A percentile compares a stretch with the other conserved stretches of the same genome.
Conservation (phyloP, 2,797 vertebrate genomes). For the Borostomias antarcticus region DNA sequence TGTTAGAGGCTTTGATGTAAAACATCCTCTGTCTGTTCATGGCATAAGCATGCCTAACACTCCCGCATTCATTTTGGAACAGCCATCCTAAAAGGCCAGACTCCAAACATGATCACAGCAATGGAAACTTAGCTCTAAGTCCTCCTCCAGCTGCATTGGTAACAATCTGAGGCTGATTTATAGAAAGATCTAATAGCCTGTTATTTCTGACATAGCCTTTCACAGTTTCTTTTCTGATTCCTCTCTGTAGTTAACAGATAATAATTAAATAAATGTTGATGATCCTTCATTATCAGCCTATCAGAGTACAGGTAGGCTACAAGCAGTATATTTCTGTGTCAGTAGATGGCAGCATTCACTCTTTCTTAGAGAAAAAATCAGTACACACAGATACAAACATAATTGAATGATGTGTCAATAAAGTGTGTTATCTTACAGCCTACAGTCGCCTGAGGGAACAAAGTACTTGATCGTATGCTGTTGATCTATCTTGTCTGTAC, state of each 20-base stretch:
- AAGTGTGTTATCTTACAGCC: too few species aligned
- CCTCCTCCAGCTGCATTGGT: slow-evolving; percentile 56
- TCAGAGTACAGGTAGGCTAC: background rate
- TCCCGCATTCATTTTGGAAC: background rate
- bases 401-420: too few species aligned
- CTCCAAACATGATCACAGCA: background rate
- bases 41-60: background rate
- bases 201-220: too few species aligned
- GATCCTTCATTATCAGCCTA: background rate
- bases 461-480: too few species aligned
- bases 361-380: background rate
- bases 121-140: background rate
- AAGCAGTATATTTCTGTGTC: slow-evolving; percentile 22
- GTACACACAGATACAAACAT: background rate
- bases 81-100: background rate
- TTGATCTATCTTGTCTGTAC: too few species aligned
- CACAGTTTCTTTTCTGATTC: background rate
- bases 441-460: too few species aligned
- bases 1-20: background rate
- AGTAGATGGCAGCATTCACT: slow-evolving; percentile 66
- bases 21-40: background rate
- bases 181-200: slow-evolving; percentile 9
- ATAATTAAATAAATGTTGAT: background rate
- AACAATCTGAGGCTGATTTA: slow-evolving; percentile 47
- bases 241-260: slow-evolving; percentile 1